Conservation (phyloP, 2,888 invertebrate genomes). For the Eutolmus rufibarbis region DNA sequence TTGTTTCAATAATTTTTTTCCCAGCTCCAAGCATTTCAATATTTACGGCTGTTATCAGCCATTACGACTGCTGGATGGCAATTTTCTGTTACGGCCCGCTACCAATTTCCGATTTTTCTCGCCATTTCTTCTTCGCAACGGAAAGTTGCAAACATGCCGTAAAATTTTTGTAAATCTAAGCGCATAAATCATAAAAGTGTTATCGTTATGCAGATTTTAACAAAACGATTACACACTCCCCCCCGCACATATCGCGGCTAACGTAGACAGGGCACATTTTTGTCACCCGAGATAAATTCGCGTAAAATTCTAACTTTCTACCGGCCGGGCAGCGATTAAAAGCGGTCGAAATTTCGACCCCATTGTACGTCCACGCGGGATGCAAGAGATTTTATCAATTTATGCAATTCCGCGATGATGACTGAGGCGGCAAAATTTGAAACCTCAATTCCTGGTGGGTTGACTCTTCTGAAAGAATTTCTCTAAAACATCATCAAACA, state of each 20-base stretch:
- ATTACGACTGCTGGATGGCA: slow-evolving; percentile 34
- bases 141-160: slow-evolving; percentile 23
- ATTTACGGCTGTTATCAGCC: slow-evolving; percentile 35
- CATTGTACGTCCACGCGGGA: neutral
- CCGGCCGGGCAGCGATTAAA: neutral
- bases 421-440: neutral
- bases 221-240: neutral
- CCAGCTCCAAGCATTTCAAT: slow-evolving; percentile 18
- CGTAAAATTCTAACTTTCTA: neutral
- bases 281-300: neutral
- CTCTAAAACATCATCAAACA: no score
- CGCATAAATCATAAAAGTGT: slow-evolving; percentile 28
- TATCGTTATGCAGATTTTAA: slow-evolving; percentile 34
- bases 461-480: no score
- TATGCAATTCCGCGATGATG: neutral
- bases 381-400: neutral
- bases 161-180: slow-evolving; percentile 24
- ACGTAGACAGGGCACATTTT: neutral
- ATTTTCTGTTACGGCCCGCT: slow-evolving; percentile 14
- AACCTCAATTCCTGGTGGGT: no score
- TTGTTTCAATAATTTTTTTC: slow-evolving; percentile 28
- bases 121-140: slow-evolving; percentile 4
- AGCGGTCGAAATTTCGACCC: neutral
- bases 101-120: slow-evolving; percentile 37
- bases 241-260: neutral